A percentile compares a stretch with the other conserved stretches of the same genome.
Evolutionary conservation across 2,888 invertebrate species (phyloP).

Genomic region (Entomobrya proxima): DNA sequence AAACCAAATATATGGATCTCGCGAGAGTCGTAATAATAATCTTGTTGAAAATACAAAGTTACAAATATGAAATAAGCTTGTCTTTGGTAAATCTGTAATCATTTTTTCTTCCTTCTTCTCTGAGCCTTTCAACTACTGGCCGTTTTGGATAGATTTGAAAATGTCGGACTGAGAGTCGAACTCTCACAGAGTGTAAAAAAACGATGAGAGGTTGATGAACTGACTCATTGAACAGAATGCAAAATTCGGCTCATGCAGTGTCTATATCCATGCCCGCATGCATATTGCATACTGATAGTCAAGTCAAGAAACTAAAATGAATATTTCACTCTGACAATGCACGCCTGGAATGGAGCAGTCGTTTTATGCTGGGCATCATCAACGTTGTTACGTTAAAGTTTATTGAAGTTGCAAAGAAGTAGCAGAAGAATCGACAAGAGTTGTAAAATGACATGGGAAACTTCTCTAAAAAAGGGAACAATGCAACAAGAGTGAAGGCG

Average conservation of each 20-base stretch:
- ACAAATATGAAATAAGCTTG: background rate
- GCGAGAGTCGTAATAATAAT: background rate
- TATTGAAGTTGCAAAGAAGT: background rate
- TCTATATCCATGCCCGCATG: background rate
- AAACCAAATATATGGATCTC: background rate
- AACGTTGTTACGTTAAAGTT: background rate
- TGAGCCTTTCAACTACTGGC: too few species aligned
- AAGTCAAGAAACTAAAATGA: background rate
- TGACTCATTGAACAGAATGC: slow-evolving; percentile 34
- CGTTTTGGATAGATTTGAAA: too few species aligned
- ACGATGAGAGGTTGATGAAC: slow-evolving; percentile 44
- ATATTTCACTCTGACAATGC: background rate
- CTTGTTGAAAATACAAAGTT: background rate
- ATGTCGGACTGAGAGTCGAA: too few species aligned
- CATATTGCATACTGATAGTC: slow-evolving; percentile 18
- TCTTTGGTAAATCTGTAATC: too few species aligned
- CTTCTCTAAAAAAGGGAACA: too few species aligned
- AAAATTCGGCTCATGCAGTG: background rate
- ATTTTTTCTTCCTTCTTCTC: too few species aligned
- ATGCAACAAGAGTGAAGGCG: background rate
- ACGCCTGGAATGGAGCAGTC: slow-evolving; percentile 17
- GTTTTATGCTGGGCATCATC: background rate
- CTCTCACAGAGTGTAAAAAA: background rate
- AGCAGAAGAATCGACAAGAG: too few species aligned
- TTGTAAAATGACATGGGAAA: too few species aligned